These are phyloP conservation scores for Loriculus beryllinus DNA, from an alignment of 2,797 vertebrate species.

Conservation along the genomic window DNA sequence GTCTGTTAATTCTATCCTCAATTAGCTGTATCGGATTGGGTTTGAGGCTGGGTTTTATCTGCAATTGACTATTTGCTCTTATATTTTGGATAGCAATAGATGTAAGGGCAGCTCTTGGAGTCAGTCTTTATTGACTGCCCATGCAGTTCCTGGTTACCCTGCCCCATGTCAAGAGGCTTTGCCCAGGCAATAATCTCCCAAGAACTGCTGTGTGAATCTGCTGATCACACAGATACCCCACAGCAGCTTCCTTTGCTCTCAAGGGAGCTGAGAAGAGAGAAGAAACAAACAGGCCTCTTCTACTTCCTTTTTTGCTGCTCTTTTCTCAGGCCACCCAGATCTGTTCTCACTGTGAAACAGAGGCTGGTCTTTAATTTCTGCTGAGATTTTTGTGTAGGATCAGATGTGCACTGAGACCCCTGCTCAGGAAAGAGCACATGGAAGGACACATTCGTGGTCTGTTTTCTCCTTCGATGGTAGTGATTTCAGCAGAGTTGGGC, in stretches of 20 bases:
- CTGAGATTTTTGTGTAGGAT: neutral
- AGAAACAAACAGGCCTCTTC: neutral
- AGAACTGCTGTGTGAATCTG: neutral
- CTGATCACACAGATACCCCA: neutral
- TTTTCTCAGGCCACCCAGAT: neutral
- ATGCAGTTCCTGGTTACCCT: neutral
- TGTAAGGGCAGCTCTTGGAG: conserved; percentile 6
- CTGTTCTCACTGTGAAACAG: neutral
- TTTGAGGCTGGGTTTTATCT: neutral
- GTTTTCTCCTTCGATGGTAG: neutral
- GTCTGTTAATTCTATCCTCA: conserved; percentile 12
- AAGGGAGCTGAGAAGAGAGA: neutral
- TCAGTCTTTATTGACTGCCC: neutral
- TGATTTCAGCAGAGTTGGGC: neutral
- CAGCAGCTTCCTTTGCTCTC: neutral
- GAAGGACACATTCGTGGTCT: rapidly evolving
- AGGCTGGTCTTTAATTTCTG: neutral
- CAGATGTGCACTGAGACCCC: neutral
- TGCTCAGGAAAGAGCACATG: neutral
- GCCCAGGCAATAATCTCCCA: neutral
- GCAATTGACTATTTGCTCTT: neutral
- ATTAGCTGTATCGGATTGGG: conserved; percentile 11
- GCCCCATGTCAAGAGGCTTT: neutral
- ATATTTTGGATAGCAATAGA: neutral
- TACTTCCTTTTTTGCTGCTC: neutral